Conservation (phyloP, 2,797 vertebrate genomes). For the Molossus molossus region DNA sequence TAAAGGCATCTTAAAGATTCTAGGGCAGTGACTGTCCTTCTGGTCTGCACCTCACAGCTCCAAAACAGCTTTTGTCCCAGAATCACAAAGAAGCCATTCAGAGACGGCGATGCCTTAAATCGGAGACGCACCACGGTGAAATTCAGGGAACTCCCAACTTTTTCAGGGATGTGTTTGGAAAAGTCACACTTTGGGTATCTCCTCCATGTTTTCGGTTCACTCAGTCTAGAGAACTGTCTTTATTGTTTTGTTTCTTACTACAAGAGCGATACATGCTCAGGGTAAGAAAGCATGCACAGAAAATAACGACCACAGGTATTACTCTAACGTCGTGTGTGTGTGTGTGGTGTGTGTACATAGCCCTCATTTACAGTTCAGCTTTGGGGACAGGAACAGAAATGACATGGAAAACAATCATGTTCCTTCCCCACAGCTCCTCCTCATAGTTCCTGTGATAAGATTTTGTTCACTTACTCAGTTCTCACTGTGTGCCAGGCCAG, state of each 20-base stretch:
- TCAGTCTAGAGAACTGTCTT: background rate
- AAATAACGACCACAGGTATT: background rate
- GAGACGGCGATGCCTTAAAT: background rate
- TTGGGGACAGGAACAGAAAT: background rate
- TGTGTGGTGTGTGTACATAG: background rate
- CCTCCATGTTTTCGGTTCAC: background rate
- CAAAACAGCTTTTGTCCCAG: background rate
- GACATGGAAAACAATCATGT: background rate
- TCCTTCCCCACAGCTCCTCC: background rate
- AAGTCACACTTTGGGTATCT: background rate
- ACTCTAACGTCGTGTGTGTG: background rate
- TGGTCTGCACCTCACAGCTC: background rate
- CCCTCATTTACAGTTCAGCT: background rate
- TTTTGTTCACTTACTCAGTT: background rate
- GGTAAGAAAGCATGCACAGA: background rate
- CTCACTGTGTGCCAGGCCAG: background rate
- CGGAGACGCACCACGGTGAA: background rate
- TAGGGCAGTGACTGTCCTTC: background rate
- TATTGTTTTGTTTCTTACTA: background rate
- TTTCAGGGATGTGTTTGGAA: background rate
- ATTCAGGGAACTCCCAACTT: background rate
- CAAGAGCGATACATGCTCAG: background rate
- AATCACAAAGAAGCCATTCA: background rate
- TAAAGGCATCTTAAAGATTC: background rate
- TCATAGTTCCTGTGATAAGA: background rate